phyloP scores from a whole-genome alignment of 1,140 invertebrate genomes.

The Papilio dardanus region DNA sequence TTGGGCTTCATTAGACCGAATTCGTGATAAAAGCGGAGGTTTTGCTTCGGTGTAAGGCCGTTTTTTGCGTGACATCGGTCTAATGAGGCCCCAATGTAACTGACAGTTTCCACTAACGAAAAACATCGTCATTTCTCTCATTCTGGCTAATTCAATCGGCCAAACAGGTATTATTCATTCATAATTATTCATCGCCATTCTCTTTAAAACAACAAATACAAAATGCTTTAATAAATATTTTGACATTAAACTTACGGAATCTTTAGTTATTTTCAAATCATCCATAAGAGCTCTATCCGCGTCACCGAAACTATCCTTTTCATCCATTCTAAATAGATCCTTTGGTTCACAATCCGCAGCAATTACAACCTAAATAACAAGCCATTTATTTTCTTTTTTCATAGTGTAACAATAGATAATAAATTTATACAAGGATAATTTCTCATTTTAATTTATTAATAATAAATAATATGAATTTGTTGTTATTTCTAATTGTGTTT shows the following conservation, averaged over 20 bases:
- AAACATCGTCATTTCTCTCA: too few species aligned
- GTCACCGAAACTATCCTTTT: conserved; percentile 83
- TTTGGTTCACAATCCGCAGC: conserved; percentile 90
- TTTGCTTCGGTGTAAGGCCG: too few species aligned
- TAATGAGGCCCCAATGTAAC: too few species aligned
- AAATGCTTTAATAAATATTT: neutral
- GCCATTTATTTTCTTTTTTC: conserved; percentile 9
- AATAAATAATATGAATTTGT: neutral
- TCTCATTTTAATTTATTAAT: conserved; percentile 21
- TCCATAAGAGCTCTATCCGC: conserved; percentile 96
- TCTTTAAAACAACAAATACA: too few species aligned
- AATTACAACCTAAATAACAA: conserved; percentile 85
- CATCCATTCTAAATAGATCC: conserved; percentile 88
- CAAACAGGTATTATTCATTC: too few species aligned
- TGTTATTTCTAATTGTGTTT: conserved; percentile 11
- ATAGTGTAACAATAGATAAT: neutral
- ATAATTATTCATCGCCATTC: too few species aligned
- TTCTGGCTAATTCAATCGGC: too few species aligned
- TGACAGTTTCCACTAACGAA: too few species aligned
- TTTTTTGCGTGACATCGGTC: too few species aligned
- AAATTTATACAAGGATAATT: neutral
- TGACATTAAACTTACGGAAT: conserved; percentile 60
- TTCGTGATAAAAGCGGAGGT: too few species aligned
- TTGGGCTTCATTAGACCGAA: too few species aligned
- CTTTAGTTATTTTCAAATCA: conserved; percentile 90